Base-by-base conservation (phyloP, 2,797 vertebrate species). In the Etheostoma perlongum region DNA sequence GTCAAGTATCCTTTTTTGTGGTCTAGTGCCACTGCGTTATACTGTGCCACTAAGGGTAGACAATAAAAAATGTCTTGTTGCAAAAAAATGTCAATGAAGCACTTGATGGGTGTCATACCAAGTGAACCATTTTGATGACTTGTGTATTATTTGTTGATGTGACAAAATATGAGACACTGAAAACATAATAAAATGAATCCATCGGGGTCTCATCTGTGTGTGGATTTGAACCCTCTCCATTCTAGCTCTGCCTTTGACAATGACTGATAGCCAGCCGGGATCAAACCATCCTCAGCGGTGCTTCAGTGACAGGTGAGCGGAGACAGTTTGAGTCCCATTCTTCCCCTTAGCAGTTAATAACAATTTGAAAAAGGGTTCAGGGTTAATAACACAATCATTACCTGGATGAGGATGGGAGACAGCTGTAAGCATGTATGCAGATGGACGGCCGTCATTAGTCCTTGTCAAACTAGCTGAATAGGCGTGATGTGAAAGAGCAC, bases 361-460 rank as follows among this genome's bases (percentile, higher is more conserved):
- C 89, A 92, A 91, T 94, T 94, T 92, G 90, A 91, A 87, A 93
- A 90, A 85, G 86, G 88, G 90, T 91, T 87, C 54, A 27, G 90
- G 94, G 94, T 95, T 95, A 94, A 95, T 95, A 94, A 95, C 91
- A 92, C 94, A 93, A 93, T 94, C 91, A 94, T 93, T 93, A 93
- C 92, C 92, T 91, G 92, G 92, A 92, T 88, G 84, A 85, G 88
- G 88, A 86, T 1, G 73, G 88, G 88, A 91, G 93, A 93, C 93
- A 94, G 94, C 93, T 93, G 92, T 92, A 93, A 92, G 92, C 93
- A 92, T 88, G 92, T 91, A 94, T 94, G 93, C 92, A 95, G 93
- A 94, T 93, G 88, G 91, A 92, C 90, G 73, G 87, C 85, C 84
- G 44, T 89, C 92, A 89, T 95, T 94, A 92, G 92, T 94, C 90